A percentile compares a stretch with the other conserved stretches of the same genome.
phyloP scores from a whole-genome alignment of 1,140 invertebrate genomes.

The Zophobas atratus region DNA sequence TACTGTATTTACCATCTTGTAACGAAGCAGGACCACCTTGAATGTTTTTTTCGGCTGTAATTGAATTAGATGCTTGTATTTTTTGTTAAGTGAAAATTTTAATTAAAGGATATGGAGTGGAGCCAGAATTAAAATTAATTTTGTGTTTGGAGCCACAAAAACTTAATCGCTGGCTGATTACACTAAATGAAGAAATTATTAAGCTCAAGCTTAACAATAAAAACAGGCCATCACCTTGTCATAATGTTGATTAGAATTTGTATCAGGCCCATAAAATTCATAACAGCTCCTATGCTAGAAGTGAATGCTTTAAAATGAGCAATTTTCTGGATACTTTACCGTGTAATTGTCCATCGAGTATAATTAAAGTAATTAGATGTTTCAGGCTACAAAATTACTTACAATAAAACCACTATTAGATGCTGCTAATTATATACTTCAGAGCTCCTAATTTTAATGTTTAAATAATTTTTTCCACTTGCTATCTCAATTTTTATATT shows the following conservation, averaged over 20 bases:
- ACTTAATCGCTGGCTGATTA: slow-evolving; percentile 40
- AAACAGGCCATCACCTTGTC: slow-evolving; percentile 33
- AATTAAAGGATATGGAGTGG: slow-evolving; percentile 28
- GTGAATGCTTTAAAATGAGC: slow-evolving; percentile 36
- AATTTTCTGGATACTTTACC: slow-evolving; percentile 46
- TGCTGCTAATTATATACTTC: slow-evolving; percentile 22
- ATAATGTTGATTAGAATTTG: slow-evolving; percentile 41
- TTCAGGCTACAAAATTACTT: slow-evolving; percentile 40
- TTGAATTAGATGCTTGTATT: slow-evolving; percentile 27
- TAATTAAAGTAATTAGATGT: slow-evolving; percentile 48
- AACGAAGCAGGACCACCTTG: slow-evolving; percentile 26
- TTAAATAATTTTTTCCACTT: slow-evolving; percentile 27
- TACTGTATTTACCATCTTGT: not conserved
- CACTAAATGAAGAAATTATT: slow-evolving; percentile 42
- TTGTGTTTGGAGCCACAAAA: slow-evolving; percentile 22
- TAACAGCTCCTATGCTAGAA: slow-evolving; percentile 9
- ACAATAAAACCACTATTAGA: slow-evolving; percentile 35
- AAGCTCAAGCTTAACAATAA: slow-evolving; percentile 24
- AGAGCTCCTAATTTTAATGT: slow-evolving; percentile 34
- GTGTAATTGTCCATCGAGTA: slow-evolving; percentile 44
- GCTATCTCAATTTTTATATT: slow-evolving; percentile 2
- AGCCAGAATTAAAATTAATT: slow-evolving; percentile 32
- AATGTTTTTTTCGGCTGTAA: slow-evolving; percentile 3
- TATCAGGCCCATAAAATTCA: slow-evolving; percentile 32
- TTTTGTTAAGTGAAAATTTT: slow-evolving; percentile 34